Evolutionary conservation across 2,113 vertebrate genomes (phyloP).

Genomic region (Turdus rufiventris): DNA sequence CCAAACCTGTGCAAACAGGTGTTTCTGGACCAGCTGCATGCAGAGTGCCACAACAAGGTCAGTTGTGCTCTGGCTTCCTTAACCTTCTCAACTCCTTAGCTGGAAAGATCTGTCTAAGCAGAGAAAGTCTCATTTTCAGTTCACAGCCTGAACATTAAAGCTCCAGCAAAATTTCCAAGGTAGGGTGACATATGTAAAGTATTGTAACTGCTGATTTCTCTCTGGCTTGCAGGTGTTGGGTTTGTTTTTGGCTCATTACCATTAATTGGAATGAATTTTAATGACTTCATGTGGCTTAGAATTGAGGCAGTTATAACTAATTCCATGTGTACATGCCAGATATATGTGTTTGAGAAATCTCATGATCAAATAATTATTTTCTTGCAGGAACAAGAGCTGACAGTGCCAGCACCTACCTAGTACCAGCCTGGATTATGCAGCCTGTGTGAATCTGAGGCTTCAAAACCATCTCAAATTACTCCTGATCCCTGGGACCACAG

Average conservation of each 20-base stretch:
- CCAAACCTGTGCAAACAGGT: not conserved
- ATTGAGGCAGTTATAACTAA: constrained; percentile 19
- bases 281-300: constrained; percentile 12
- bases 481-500: not conserved
- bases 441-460: not conserved
- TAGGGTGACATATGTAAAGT: not conserved
- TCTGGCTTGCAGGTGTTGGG: not conserved
- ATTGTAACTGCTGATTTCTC: not conserved
- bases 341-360: not conserved
- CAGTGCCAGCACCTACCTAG: not conserved
- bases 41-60: not conserved
- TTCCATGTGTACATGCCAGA: not conserved
- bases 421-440: not conserved
- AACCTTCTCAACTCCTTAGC: not conserved
- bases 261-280: constrained; percentile 49
- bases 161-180: not conserved
- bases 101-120: not conserved
- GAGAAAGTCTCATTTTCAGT: not conserved
- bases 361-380: constrained; percentile 8
- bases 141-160: not conserved
- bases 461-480: not conserved
- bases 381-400: not conserved
- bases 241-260: not conserved
- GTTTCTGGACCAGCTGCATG: not conserved
- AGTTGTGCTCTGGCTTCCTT: not conserved